Conservation (phyloP, 2,888 invertebrate genomes). For the Hypena proboscidalis region DNA sequence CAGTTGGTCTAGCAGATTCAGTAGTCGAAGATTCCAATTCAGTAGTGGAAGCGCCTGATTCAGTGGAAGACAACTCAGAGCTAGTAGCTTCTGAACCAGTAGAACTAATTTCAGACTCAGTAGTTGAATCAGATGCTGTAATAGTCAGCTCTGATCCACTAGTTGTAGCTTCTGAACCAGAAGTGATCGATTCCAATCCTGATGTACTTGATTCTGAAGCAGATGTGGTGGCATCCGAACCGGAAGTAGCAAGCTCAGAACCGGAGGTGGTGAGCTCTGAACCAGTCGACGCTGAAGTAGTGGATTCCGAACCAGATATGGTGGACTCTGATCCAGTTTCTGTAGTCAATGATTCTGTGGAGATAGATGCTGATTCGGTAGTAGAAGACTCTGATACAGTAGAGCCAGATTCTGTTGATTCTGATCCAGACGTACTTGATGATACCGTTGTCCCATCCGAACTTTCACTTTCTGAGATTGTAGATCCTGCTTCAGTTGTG, state of each 20-base stretch:
- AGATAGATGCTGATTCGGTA: not conserved
- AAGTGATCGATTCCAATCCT: too few relatives aligned
- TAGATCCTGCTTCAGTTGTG: too few relatives aligned
- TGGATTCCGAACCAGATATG: not conserved
- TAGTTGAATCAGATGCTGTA: conserved; percentile 7
- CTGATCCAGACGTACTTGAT: not conserved
- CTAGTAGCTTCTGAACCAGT: conserved; percentile 13
- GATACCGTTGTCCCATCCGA: not conserved
- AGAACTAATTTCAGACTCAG: conserved; percentile 19
- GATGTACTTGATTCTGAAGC: not conserved
- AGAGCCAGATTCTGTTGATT: not conserved
- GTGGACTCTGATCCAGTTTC: not conserved
- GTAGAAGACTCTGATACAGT: conserved; percentile 4
- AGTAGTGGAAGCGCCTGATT: not conserved
- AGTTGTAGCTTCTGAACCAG: not conserved
- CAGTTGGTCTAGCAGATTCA: not conserved
- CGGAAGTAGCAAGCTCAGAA: conserved; percentile 4
- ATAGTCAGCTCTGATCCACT: too few relatives aligned
- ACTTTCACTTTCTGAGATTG: too few relatives aligned
- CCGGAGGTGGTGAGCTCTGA: not conserved
- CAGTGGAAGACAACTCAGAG: conserved; percentile 1
- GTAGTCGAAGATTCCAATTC: conserved; percentile 4
- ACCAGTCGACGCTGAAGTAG: not conserved
- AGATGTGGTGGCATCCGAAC: too few relatives aligned
- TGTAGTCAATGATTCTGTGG: not conserved